Evolutionary conservation across 2,888 invertebrate species (phyloP), one percentile per base, ranked within the genome.

Genomic region (Craniophora ligustri): DNA sequence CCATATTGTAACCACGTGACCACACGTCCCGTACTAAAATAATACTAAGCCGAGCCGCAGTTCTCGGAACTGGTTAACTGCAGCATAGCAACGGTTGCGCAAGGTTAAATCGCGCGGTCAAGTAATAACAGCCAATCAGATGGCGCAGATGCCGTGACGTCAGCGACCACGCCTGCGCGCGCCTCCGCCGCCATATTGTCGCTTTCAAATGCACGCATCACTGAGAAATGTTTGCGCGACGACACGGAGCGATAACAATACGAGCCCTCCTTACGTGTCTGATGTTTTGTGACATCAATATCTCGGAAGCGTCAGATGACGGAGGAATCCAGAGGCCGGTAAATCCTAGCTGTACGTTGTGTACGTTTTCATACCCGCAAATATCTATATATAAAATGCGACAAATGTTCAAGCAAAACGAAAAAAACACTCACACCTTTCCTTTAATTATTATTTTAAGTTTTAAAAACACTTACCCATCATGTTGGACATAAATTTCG

Each of bases 401-500:
- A n/a, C n/a, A n/a, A n/a, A n/a, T 63, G 46, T 30, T 62, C 7
- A 60, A 21, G 11, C 19, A 42, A 41, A 8, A 23, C 21, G 36
- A 55, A 7, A 23, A 40, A 55, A 7, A 23, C 14, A 21, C 26
- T 31, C 7, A 41, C 14, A 32, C n/a, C 13, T 15, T 3, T 13
- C 3, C 36, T 40, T 13, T 38, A 23, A 16, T 15, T 0, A 18
- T n/a, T 32, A 26, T 8, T 18, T 5, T 6, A 36, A 0, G n/a
- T 30, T 7, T 35, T 21, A 30, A 40, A n/a, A 15, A 36, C 10
- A 89, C 94, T 94, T 86, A 96, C 96, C 97, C 97, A 97, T 97
- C 97, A 98, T 97, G 79, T 98, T 97, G 6, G 98, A 97, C 86
- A 98, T 97, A 86, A 99, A 97, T 86, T 98, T 98, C 34, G 98